Evolutionary conservation across 2,888 invertebrate species (phyloP).

Genomic region (Steinernema scapterisci): DNA sequence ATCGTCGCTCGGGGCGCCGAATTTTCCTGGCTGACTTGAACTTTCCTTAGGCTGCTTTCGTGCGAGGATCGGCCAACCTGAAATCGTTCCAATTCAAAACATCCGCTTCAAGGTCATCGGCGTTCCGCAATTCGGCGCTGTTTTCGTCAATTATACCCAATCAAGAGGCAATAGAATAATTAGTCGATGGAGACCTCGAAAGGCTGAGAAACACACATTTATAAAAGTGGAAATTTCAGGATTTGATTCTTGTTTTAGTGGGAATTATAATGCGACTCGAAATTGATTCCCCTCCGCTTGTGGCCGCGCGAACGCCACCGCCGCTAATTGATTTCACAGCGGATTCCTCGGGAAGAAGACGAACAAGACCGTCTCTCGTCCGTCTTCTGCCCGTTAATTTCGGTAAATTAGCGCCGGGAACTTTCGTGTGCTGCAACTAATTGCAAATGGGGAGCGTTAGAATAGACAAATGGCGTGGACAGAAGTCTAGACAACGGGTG

Average conservation of each 20-base stretch:
- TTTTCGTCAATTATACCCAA: no score
- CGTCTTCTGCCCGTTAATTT: no score
- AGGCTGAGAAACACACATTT: background rate
- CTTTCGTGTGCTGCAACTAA: no score
- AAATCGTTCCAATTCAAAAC: background rate
- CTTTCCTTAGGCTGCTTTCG: background rate
- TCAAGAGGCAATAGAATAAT: no score
- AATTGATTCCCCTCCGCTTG: conserved; percentile 4
- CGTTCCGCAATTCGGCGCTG: no score
- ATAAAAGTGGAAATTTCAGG: background rate
- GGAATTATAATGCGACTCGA: conserved; percentile 2
- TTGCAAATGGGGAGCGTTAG: no score
- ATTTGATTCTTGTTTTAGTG: conserved; percentile 15
- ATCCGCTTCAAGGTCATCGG: no score
- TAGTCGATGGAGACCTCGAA: no score
- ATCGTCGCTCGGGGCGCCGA: background rate
- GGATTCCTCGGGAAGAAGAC: background rate
- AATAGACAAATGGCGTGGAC: no score
- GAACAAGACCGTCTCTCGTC: no score
- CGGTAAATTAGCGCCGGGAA: no score
- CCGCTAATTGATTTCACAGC: conserved; percentile 3
- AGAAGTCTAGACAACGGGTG: no score
- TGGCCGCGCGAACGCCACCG: background rate
- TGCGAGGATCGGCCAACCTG: background rate
- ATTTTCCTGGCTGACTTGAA: background rate